Percentiles rank a stretch among this genome's conserved stretches.
Conservation (phyloP, 2,113 vertebrate species). For the Phyllostomus discolor region DNA sequence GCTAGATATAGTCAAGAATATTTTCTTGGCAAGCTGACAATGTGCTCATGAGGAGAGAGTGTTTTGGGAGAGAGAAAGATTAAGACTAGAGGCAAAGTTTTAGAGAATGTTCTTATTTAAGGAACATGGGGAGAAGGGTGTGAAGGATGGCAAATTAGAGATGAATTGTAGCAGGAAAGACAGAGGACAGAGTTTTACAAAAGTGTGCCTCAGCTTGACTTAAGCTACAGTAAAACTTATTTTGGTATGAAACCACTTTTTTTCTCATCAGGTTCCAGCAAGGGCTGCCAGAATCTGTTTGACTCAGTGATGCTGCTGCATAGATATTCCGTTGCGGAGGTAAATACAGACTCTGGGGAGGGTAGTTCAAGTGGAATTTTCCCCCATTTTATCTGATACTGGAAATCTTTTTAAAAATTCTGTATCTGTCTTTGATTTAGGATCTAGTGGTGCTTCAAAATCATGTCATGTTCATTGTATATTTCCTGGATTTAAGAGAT, state of each 20-base stretch:
- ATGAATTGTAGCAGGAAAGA: neutral
- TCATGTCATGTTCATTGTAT: neutral
- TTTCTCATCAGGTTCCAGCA: neutral
- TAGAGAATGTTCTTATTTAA: neutral
- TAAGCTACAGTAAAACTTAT: neutral
- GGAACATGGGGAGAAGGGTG: neutral
- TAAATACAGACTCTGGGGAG: neutral
- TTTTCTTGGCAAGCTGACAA: neutral
- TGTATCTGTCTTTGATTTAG: neutral
- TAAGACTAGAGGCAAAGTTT: neutral
- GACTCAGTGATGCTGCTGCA: neutral
- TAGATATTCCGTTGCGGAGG: neutral
- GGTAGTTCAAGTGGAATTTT: neutral
- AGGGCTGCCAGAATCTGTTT: neutral
- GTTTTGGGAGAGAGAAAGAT: neutral
- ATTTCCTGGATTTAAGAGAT: slow-evolving; percentile 38
- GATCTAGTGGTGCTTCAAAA: neutral
- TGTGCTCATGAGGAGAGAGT: neutral
- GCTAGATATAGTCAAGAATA: neutral
- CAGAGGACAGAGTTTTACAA: neutral
- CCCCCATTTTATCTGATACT: neutral
- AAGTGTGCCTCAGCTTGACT: neutral
- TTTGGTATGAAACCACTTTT: neutral
- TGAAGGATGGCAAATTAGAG: neutral
- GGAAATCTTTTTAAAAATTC: neutral